Conservation (phyloP, 1,140 invertebrate genomes). For the Leptonema lineaticorne region DNA sequence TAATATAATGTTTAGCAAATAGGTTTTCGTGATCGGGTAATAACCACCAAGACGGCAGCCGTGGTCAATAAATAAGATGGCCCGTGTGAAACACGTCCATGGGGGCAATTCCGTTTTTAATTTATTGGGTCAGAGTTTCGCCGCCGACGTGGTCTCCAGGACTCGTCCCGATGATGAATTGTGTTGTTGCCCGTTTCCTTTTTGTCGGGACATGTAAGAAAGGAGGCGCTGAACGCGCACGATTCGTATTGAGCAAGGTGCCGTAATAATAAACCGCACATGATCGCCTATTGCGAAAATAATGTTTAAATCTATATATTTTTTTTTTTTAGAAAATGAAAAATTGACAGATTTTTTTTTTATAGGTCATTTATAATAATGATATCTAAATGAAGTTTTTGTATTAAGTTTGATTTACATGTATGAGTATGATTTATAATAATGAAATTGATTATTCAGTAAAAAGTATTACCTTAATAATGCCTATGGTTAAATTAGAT, state of each 20-base stretch:
- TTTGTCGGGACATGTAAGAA: slow-evolving; percentile 29
- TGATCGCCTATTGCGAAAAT: slow-evolving; percentile 7
- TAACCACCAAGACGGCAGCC: slow-evolving; percentile 31
- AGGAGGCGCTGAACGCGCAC: slow-evolving; percentile 30
- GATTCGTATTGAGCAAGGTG: slow-evolving; percentile 36
- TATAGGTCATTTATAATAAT: too few species aligned
- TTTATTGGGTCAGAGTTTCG: slow-evolving; percentile 34
- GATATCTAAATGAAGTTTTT: too few species aligned
- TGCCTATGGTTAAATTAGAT: too few species aligned
- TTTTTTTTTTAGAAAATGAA: too few species aligned
- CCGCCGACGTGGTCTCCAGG: slow-evolving; percentile 19
- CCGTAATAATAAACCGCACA: neutral
- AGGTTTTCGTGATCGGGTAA: slow-evolving; percentile 39
- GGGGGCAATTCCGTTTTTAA: slow-evolving; percentile 31
- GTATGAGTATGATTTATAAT: too few species aligned
- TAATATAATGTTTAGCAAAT: slow-evolving; percentile 37
- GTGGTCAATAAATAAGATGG: slow-evolving; percentile 32
- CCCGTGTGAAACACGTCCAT: slow-evolving; percentile 38
- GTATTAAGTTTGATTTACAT: too few species aligned
- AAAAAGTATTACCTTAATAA: too few species aligned
- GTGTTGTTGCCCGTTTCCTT: neutral
- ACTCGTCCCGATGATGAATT: slow-evolving; percentile 28
- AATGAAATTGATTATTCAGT: too few species aligned
- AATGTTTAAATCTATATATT: too few species aligned
- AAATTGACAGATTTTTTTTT: too few species aligned